Percentiles rank a stretch among this genome's conserved stretches.
phyloP scores from a whole-genome alignment of 1,140 invertebrate species.

The Penaeus japonicus region DNA sequence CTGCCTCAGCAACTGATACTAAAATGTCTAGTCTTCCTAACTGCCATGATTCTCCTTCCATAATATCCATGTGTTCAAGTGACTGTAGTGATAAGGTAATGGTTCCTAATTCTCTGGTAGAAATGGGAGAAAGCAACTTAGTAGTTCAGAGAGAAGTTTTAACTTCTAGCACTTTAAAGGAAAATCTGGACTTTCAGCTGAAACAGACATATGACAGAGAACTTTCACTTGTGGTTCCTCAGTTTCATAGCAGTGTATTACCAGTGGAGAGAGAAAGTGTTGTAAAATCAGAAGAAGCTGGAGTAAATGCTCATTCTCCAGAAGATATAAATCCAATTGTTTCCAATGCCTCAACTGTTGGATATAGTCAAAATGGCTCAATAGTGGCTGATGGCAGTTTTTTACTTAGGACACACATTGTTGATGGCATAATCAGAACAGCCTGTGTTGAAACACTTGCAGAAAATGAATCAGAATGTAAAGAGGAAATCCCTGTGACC shows the following conservation, averaged over 20 bases:
- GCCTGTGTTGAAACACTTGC: constrained; percentile 30
- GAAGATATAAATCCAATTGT: no score
- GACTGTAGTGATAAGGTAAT: constrained; percentile 2
- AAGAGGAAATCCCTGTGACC: neutral
- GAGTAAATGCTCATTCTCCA: no score
- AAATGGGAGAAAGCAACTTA: neutral
- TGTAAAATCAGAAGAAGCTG: no score
- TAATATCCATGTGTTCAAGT: neutral
- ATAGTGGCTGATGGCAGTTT: constrained; percentile 11
- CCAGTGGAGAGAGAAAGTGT: no score
- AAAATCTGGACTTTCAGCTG: no score
- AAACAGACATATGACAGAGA: no score
- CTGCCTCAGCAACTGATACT: neutral
- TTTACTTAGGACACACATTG: constrained; percentile 33
- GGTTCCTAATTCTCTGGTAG: no score
- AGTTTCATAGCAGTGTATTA: no score
- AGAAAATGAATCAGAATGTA: neutral
- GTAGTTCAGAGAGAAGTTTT: no score
- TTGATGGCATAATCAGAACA: constrained; percentile 42
- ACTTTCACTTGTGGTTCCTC: no score
- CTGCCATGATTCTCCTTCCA: neutral
- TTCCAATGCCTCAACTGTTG: no score
- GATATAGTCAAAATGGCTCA: neutral
- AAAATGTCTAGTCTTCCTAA: constrained; percentile 49
- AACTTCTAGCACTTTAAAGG: no score